Base-by-base conservation (phyloP, 2,797 vertebrate genomes). In the Anguilla anguilla region DNA sequence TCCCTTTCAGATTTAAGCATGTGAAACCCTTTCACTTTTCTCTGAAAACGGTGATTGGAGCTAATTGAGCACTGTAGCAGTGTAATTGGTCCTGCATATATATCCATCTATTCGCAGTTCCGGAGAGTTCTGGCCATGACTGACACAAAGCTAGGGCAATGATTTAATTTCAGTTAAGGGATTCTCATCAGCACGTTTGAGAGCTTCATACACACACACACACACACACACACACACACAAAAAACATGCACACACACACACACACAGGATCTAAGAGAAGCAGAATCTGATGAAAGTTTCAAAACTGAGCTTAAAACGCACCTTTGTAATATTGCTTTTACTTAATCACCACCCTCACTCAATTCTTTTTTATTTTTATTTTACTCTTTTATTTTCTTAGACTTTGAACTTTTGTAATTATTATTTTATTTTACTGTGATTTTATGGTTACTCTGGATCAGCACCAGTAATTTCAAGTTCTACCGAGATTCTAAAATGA, bases 101-200 rank as follows among this genome's bases (percentile, higher is more conserved):
- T 46, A 46, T 46, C 43, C 43, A 46, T 46, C 96, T 94, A 97
- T 97, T 96, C 96, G 96, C 96, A 96, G 53, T 55, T 55, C 53
- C 97, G 97, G 96, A 97, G 97, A 97, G 96, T 96, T 95, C 95
- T 94, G 94, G 95, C 94, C 94, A 95, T 96, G 94, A 96, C 97
- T 97, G 93, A 96, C 95, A 97, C 97, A 97, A 97, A 97, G 96
- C 97, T 95, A 94, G 94, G 95, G 95, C 96, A 95, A 95, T 96
- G 95, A 94, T 93, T 93, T 97, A 97, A 98, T 97, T 96, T 96
- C 96, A 96, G 96, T 97, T 97, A 97, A 97, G 97, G 97, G 95
- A 97, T 98, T 97, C 97, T 98, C 96, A 97, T 95, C 96, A 94
- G 95, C 95, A 96, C 94, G 96, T 96, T 94, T 94, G 94, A 96